Evolutionary conservation across 2,888 invertebrate genomes (phyloP).

Genomic region (Netelia virgata): DNA sequence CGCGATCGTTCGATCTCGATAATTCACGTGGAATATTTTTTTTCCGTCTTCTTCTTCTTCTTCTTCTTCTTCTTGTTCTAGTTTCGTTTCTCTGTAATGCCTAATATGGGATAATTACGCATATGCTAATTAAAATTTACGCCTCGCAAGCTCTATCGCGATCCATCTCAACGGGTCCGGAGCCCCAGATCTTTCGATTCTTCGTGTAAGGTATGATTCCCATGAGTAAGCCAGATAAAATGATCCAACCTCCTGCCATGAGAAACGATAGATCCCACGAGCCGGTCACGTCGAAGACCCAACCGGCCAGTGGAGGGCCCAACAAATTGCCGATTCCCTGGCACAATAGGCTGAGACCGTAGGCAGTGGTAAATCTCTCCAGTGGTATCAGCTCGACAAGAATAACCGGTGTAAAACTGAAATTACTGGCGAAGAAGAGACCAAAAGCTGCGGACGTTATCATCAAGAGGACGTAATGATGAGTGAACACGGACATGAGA

Average conservation of each 20-base stretch:
- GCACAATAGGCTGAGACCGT: constrained; percentile 94
- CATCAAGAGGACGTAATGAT: constrained; percentile 86
- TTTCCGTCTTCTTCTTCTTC: constrained; percentile 6
- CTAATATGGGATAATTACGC: constrained; percentile 6
- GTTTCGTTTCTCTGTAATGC: not conserved
- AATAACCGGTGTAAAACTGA: constrained; percentile 95
- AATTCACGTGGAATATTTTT: constrained; percentile 41
- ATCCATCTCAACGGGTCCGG: constrained; percentile 86
- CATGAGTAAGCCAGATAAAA: constrained; percentile 91
- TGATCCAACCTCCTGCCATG: constrained; percentile 92
- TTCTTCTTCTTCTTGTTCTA: not conserved
- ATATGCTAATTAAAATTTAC: constrained; percentile 58
- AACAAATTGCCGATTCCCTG: constrained; percentile 97
- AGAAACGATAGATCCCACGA: constrained; percentile 93
- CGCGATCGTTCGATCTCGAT: constrained; percentile 37
- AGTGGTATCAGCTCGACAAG: constrained; percentile 95
- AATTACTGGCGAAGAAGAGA: constrained; percentile 95
- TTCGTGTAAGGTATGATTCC: constrained; percentile 89
- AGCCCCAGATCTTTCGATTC: constrained; percentile 88
- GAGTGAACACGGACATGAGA: constrained; percentile 87
- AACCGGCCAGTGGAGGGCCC: constrained; percentile 97
- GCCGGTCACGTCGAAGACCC: constrained; percentile 88
- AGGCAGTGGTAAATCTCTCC: constrained; percentile 96
- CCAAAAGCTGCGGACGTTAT: constrained; percentile 90
- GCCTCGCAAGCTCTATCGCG: constrained; percentile 80